Evolutionary conservation across 2,888 invertebrate species (phyloP).

Genomic region (Anarsia innoxiella): DNA sequence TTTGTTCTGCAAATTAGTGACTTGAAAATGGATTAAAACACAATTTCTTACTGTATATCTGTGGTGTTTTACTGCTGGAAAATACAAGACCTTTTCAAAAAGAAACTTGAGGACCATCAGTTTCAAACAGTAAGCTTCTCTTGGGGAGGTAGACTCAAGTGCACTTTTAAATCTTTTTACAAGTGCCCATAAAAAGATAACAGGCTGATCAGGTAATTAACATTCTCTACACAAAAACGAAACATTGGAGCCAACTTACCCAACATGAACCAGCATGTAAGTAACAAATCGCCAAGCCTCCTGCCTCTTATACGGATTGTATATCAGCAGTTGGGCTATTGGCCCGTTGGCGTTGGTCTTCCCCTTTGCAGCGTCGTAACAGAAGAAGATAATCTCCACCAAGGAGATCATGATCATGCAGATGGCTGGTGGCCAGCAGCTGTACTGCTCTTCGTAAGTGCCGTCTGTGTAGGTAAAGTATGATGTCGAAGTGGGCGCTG

Average conservation of each 20-base stretch:
- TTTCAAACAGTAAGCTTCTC: too few relatives aligned
- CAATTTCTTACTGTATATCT: too few relatives aligned
- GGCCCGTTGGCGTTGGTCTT: constrained; percentile 79
- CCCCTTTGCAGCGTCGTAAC: constrained; percentile 68
- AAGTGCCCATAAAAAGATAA: too few relatives aligned
- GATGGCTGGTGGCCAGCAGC: constrained; percentile 92
- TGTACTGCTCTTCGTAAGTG: constrained; percentile 93
- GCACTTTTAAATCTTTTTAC: too few relatives aligned
- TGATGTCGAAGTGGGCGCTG: constrained; percentile 44
- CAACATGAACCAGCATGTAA: constrained; percentile 97
- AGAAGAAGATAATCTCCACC: constrained; percentile 87
- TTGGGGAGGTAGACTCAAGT: too few relatives aligned
- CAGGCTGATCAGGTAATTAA: too few relatives aligned
- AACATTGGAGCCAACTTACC: constrained; percentile 78
- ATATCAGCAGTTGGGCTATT: constrained; percentile 86
- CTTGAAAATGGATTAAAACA: too few relatives aligned
- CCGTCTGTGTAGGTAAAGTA: constrained; percentile 78
- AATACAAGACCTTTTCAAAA: too few relatives aligned
- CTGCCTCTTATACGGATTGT: constrained; percentile 87
- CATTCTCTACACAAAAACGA: too few relatives aligned
- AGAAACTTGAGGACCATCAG: too few relatives aligned
- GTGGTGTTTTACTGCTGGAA: too few relatives aligned
- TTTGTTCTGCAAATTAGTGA: too few relatives aligned
- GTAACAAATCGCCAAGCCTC: constrained; percentile 96
- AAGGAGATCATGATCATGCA: constrained; percentile 94